Conservation (phyloP, 2,888 invertebrate species). For the Mimachlamys varia region DNA sequence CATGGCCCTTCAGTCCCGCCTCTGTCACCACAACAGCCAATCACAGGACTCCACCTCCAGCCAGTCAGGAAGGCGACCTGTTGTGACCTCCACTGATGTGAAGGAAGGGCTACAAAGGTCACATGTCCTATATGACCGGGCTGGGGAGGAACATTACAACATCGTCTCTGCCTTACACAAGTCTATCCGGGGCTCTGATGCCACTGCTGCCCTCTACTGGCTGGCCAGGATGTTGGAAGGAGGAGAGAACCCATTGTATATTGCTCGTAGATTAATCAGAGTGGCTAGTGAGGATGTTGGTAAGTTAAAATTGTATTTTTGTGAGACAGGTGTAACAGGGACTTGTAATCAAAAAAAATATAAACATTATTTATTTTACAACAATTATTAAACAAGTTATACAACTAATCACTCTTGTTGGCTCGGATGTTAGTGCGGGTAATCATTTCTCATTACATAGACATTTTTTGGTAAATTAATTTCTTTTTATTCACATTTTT, state of each 20-base stretch:
- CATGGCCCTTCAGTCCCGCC: conserved; percentile 85
- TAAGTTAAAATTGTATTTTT: conserved; percentile 71
- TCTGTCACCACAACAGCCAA: conserved; percentile 40
- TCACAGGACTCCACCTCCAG: background rate
- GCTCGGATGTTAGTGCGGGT: too few relatives aligned
- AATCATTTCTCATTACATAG: too few relatives aligned
- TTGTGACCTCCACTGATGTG: conserved; percentile 86
- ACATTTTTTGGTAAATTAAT: too few relatives aligned
- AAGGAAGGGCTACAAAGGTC: conserved; percentile 89
- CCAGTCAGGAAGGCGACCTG: background rate
- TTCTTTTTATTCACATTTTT: too few relatives aligned
- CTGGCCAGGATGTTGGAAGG: conserved; percentile 89
- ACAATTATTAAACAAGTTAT: too few relatives aligned
- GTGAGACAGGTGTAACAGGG: background rate
- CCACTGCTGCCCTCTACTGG: conserved; percentile 92
- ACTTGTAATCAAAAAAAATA: background rate
- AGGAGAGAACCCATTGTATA: conserved; percentile 91
- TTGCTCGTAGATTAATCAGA: conserved; percentile 89
- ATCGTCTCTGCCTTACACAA: conserved; percentile 92
- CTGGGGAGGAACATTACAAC: conserved; percentile 93
- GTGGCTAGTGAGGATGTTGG: conserved; percentile 92
- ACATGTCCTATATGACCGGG: conserved; percentile 90
- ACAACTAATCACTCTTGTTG: too few relatives aligned
- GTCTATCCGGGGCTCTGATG: conserved; percentile 91
- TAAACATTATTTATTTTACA: too few relatives aligned